These are phyloP conservation scores for Irena cyanogastra DNA, from an alignment of 2,113 vertebrate genomes.

Conservation along the genomic window DNA sequence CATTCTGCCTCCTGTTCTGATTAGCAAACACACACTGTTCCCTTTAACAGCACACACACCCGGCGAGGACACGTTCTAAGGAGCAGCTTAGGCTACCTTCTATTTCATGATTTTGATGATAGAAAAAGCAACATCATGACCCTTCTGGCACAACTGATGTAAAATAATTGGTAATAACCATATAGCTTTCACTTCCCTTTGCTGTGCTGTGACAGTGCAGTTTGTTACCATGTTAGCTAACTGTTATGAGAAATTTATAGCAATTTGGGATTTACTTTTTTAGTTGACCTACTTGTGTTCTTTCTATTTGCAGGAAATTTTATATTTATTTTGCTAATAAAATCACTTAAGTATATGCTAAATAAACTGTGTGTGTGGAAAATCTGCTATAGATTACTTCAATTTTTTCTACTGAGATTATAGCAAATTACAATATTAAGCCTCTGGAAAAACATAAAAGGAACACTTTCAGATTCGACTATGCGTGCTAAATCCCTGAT, in stretches of 20 bases:
- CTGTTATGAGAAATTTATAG: not conserved
- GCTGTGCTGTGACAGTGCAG: not conserved
- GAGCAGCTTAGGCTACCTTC: not conserved
- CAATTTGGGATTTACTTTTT: not conserved
- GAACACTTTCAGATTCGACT: not conserved
- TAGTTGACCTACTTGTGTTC: not conserved
- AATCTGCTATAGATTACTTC: not conserved
- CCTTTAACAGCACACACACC: not conserved
- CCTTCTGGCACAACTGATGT: not conserved
- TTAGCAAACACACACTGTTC: not conserved
- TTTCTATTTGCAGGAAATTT: not conserved
- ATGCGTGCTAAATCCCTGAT: not conserved
- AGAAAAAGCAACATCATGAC: not conserved
- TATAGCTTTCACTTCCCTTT: not conserved
- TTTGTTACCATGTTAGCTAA: not conserved
- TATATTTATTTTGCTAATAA: not conserved
- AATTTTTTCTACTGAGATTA: not conserved
- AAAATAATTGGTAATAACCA: not conserved
- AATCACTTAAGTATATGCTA: not conserved
- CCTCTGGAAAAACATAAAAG: not conserved
- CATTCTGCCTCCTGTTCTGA: not conserved
- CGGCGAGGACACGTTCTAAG: rapidly evolving
- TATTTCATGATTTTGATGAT: not conserved
- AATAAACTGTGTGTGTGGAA: not conserved
- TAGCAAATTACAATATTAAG: not conserved